A percentile compares a stretch with the other conserved stretches of the same genome.
phyloP scores from a whole-genome alignment of 2,888 invertebrate species.

The Phlogophora meticulosa region DNA sequence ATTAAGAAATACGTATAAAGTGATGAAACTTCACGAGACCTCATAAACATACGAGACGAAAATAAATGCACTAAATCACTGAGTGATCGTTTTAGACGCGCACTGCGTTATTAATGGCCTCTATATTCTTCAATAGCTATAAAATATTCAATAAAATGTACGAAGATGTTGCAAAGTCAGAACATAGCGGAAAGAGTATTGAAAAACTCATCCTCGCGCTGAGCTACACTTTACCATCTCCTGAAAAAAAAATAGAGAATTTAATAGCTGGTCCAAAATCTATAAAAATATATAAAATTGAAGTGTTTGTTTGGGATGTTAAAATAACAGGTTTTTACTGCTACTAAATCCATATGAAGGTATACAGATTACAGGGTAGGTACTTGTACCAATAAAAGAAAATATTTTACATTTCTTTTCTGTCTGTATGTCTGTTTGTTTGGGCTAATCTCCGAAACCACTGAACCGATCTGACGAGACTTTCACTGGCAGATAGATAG shows the following conservation, averaged over 20 bases:
- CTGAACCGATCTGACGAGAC: too few species aligned
- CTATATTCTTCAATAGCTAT: conserved; percentile 10
- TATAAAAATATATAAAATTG: too few species aligned
- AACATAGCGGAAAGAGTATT: background rate
- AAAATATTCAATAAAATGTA: conserved; percentile 5
- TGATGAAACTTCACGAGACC: conserved; percentile 32
- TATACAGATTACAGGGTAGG: too few species aligned
- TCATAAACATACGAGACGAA: conserved; percentile 43
- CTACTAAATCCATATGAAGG: too few species aligned
- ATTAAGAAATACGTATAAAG: conserved; percentile 23
- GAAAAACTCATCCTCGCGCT: background rate
- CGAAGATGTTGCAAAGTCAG: background rate
- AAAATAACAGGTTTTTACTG: too few species aligned
- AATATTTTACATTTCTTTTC: too few species aligned
- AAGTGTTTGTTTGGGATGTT: too few species aligned
- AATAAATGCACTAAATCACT: conserved; percentile 52
- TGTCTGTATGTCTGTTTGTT: too few species aligned
- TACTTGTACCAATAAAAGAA: too few species aligned
- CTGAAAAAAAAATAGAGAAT: background rate
- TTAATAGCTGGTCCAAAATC: background rate
- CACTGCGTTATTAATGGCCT: conserved; percentile 14
- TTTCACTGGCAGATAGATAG: too few species aligned
- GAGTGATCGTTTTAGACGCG: conserved; percentile 38
- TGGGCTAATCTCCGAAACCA: too few species aligned
- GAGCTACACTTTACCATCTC: background rate